These are phyloP conservation scores for Montipora capitata DNA, from an alignment of 92 coral and sea anemone species.

Conservation along the genomic window DNA sequence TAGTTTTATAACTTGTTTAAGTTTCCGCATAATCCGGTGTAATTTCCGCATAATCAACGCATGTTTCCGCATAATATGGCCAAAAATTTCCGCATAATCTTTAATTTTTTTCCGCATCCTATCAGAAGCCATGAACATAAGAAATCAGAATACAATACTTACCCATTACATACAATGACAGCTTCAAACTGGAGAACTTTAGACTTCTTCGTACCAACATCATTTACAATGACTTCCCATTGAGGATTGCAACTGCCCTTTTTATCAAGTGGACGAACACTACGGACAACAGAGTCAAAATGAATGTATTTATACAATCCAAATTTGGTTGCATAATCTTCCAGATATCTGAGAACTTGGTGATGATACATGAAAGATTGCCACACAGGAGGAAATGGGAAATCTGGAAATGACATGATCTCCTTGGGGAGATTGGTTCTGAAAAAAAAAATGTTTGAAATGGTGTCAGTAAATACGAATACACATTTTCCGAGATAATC, in stretches of 20 bases:
- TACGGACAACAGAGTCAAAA: conserved; percentile 70
- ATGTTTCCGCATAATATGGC: too few species aligned
- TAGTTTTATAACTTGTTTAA: too few species aligned
- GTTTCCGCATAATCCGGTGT: too few species aligned
- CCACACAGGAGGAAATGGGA: conserved; percentile 81
- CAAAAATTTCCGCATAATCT: too few species aligned
- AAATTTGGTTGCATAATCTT: conserved; percentile 83
- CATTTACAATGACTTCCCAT: conserved; percentile 85
- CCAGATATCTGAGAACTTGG: conserved; percentile 77
- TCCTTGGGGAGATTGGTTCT: conserved; percentile 94
- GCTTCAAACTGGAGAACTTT: conserved; percentile 70
- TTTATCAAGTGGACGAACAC: conserved; percentile 69
- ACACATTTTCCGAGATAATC: too few species aligned
- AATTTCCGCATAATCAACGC: too few species aligned
- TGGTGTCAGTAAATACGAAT: too few species aligned
- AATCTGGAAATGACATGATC: conserved; percentile 92
- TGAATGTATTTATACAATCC: conserved; percentile 70
- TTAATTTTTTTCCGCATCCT: too few species aligned
- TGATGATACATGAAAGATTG: conserved; percentile 74
- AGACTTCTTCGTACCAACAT: conserved; percentile 56
- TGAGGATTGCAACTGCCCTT: conserved; percentile 27
- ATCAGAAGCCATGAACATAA: too few species aligned
- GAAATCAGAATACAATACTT: conserved; percentile 16
- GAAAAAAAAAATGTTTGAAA: neutral
- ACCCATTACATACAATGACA: conserved; percentile 94